Evolutionary conservation across 2,888 invertebrate species (phyloP).

Genomic region (Dasysyrphus albostriatus): DNA sequence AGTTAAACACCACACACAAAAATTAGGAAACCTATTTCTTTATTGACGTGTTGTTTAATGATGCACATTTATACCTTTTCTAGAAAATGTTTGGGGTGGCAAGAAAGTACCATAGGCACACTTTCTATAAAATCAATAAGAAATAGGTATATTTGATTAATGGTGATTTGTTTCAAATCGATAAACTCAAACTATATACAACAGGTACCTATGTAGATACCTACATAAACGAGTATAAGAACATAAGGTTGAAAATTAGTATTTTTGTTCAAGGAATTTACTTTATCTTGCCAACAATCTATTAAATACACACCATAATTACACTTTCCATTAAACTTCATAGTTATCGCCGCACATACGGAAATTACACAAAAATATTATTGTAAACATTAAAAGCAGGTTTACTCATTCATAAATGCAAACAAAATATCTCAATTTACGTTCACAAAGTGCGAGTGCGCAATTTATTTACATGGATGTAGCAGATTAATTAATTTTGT

Average conservation of each 20-base stretch:
- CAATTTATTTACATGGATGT: slow-evolving; percentile 28
- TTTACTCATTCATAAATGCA: slow-evolving; percentile 31
- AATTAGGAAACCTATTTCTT: neutral
- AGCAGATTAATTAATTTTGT: slow-evolving; percentile 40
- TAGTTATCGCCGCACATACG: neutral
- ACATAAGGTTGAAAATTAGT: neutral
- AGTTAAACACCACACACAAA: neutral
- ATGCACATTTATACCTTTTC: neutral
- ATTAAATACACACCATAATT: neutral
- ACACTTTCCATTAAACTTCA: neutral
- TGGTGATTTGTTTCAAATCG: slow-evolving; percentile 22
- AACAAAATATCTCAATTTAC: slow-evolving; percentile 34
- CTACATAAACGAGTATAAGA: neutral
- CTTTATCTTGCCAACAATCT: neutral
- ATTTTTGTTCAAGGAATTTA: neutral
- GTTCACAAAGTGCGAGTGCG: slow-evolving; percentile 26
- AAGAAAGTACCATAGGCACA: neutral
- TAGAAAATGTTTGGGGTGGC: neutral
- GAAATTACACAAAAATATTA: slow-evolving; percentile 25
- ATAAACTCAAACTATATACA: slow-evolving; percentile 31
- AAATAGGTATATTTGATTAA: neutral
- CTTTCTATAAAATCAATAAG: slow-evolving; percentile 14
- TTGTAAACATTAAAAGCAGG: neutral
- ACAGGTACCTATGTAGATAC: neutral
- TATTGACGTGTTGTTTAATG: neutral